Evolutionary conservation across 1,140 invertebrate species (phyloP), one percentile per base, ranked within the genome.

Genomic region (Pseudachorutes palmiensis): DNA sequence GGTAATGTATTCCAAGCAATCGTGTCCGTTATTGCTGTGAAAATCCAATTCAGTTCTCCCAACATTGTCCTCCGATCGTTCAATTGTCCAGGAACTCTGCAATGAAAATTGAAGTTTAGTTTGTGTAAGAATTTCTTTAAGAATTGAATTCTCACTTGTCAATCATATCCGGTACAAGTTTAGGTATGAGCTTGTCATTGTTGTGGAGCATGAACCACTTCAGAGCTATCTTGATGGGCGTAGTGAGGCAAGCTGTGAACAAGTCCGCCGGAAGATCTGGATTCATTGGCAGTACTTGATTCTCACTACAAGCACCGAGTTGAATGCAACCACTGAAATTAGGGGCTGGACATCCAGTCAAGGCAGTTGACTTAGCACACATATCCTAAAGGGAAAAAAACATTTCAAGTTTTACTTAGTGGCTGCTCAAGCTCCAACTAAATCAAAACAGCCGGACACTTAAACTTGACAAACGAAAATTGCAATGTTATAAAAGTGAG

Each of bases 1-100:
- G 94, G 91, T 67, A 99, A 81, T 49, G 89, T 91, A 77, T 97
- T 97, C 96, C 96, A 99, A 0, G 97, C 97, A 76, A 99, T 98
- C n/a, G 97, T 99, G 78, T 99, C 97, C 1, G 97, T 99, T 64
- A 99, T 98, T 5, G 97, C 97, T 36, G 97, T 99, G 80, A 99
- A 99, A 76, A 99, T 97, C 97, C 97, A 99, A 82, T 99, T 99
- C 49, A 99, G 81, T 82, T 99, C 96, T 63, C 97, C 97, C 66
- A 98, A 83, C 90, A 98, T 95, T 30, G 97, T 98, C 74, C 94
- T 84, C 36, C 97, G 83, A 81, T 99, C 97, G 73, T 89, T 94
- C 64, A 97, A 83, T 77, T 91, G 87, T 5, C 97, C 97, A 36
- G 96, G 97, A 74, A 99, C 94, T 80, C 91, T 92, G 72, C 67